Base-by-base conservation (phyloP, 2,888 invertebrate genomes). In the Agrenia bidenticulata region DNA sequence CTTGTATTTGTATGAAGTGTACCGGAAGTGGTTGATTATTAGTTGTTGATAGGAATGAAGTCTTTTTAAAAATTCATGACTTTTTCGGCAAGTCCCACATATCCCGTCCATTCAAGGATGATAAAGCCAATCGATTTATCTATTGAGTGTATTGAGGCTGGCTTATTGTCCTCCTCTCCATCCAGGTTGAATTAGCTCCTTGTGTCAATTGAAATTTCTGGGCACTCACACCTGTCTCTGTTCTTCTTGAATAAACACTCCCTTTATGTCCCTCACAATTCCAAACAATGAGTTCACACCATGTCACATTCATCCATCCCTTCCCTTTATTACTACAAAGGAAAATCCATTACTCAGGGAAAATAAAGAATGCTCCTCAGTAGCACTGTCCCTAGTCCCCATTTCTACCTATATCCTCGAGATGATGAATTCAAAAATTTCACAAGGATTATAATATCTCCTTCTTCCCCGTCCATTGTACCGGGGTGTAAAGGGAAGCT, bases 61-160 rank as follows among this genome's bases (percentile, higher is more conserved):
- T 51, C 53, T 60, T 39, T 54, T 68, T 61, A 68, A 68, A 68
- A 65, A 68, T 68, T 64, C 64, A 68, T 68, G 63, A 65, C 65
- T 61, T 65, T 58, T 32, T 63, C 56, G 59, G 58, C 60, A 65
- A 60, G 59, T 55, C 56, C 37, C 45, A 23, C 67, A 32, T 32
- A 61, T 62, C 51, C 56, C 54, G 45, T 64, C 53, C 61, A 59
- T 57, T 57, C 59, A 68, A 26, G 5, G n/a, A 13, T 2, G 17
- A 55, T 11, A 32, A 55, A 55, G 55, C 7, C 37, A 55, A 55
- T 55, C 55, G 55, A 55, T 55, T 55, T 7, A 7, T 19, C 21
- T 51, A 2, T 51, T 9, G 21, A 51, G 21, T 17, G 15, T 51
- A 23, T 51, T 51, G 45, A 45, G 45, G 5, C 19, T 23, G 4